Evolutionary conservation across 2,888 invertebrate species (phyloP), one percentile per base, ranked within the genome.

Genomic region (Diplolepis rosae): DNA sequence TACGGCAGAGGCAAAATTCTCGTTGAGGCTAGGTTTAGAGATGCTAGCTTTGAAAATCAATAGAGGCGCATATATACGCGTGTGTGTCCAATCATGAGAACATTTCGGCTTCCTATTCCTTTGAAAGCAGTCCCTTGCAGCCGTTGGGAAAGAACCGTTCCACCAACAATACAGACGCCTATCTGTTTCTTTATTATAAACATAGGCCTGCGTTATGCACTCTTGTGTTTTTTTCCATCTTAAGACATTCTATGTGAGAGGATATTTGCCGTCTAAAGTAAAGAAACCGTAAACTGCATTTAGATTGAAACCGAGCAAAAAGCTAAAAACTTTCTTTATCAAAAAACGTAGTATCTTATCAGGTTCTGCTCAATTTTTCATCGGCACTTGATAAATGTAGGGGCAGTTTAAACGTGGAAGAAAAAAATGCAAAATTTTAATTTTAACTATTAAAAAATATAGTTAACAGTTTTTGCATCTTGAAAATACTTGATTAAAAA

Each of bases 1-100:
- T 72, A 74, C 74, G 50, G 70, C 68, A 70, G 68, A 67, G 72
- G 73, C 70, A 71, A 73, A 77, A 75, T 72, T 77, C 67, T 70
- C 70, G 70, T 67, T 51, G 66, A 70, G 68, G 73, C 69, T 56
- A 73, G 74, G 69, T 71, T 75, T 71, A 73, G 70, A 70, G 74
- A 74, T 76, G 73, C 73, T 73, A 61, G 66, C 74, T 70, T 76
- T 74, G 72, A 78, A 75, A 78, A 75, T 75, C 76, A 73, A 71
- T 77, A 77, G 69, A 69, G 69, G 52, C 71, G 68, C 71, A 69
- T 74, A 73, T 74, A 74, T 65, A 73, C 74, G 74, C 71, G 71
- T 74, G 68, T 68, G 71, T 74, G 68, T 70, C 74, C 75, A 75
- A 75, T 73, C 73, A 69, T 28, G 71, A 76, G 74, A 74, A 54